Conservation (phyloP, 1,140 invertebrate genomes). For the Leucophenga varia region DNA sequence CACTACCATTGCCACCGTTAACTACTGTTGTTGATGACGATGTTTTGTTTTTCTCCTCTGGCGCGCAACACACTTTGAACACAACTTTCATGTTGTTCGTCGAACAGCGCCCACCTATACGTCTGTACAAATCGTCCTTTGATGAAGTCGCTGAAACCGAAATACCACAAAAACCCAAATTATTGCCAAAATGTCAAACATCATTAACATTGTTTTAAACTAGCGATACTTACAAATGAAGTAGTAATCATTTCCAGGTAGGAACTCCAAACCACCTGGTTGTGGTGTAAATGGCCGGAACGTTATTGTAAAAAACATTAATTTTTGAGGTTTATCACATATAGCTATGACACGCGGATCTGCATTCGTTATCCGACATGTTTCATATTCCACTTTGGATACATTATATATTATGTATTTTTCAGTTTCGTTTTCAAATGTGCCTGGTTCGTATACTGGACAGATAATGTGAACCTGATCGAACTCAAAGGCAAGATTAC, state of each 20-base stretch:
- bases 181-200: too few relatives aligned
- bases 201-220: not conserved
- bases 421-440: conserved; percentile 86
- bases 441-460: conserved; percentile 84
- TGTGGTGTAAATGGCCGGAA: conserved; percentile 95
- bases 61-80: conserved; percentile 89
- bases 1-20: conserved; percentile 58
- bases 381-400: conserved; percentile 94
- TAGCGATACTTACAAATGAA: conserved; percentile 79
- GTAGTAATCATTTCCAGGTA: conserved; percentile 92
- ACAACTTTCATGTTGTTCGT: conserved; percentile 95
- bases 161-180: too few relatives aligned
- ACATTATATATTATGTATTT: conserved; percentile 97
- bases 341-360: conserved; percentile 90
- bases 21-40: conserved; percentile 53
- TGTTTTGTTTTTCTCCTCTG: conserved; percentile 59
- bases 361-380: conserved; percentile 91
- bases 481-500: conserved; percentile 89
- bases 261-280: conserved; percentile 90
- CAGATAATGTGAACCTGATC: conserved; percentile 96
- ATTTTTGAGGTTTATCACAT: conserved; percentile 91
- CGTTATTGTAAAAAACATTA: conserved; percentile 95
- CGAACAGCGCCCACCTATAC: conserved; percentile 86
- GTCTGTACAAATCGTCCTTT: conserved; percentile 84
- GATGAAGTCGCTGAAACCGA: conserved; percentile 73